Conservation (phyloP, 2,888 invertebrate genomes). For the Thereva unica region DNA sequence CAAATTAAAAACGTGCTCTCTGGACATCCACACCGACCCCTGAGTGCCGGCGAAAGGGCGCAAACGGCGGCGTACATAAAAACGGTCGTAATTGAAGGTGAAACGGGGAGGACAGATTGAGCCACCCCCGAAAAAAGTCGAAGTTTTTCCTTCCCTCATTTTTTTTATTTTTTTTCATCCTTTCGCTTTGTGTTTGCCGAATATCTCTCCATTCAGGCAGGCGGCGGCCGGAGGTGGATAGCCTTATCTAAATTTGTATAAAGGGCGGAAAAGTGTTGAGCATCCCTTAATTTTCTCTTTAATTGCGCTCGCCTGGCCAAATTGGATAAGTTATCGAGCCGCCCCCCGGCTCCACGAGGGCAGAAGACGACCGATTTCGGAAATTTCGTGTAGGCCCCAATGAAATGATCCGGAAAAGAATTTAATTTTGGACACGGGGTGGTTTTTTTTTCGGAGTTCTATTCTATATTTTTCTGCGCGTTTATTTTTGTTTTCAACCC, state of each 20-base stretch:
- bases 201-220: slow-evolving; percentile 5
- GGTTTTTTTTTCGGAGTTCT: too few species aligned
- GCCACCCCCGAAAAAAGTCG: not conserved
- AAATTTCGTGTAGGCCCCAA: too few species aligned
- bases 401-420: too few species aligned
- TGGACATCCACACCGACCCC: slow-evolving; percentile 2
- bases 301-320: slow-evolving; percentile 32
- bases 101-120: not conserved
- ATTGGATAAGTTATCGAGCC: slow-evolving; percentile 32
- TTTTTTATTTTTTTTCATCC: too few species aligned
- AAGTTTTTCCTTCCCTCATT: too few species aligned
- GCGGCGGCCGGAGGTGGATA: slow-evolving; percentile 21
- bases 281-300: slow-evolving; percentile 23
- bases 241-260: slow-evolving; percentile 15
- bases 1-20: slow-evolving; percentile 39
- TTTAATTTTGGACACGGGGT: too few species aligned
- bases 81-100: not conserved
- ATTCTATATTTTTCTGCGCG: too few species aligned
- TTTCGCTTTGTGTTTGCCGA: too few species aligned
- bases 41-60: too few species aligned
- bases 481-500: too few species aligned
- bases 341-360: slow-evolving; percentile 1
- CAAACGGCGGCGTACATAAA: too few species aligned
- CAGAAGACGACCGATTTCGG: not conserved
- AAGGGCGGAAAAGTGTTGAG: slow-evolving; percentile 21